Conservation (phyloP, 2,797 vertebrate genomes). For the Xerus rutilus region DNA sequence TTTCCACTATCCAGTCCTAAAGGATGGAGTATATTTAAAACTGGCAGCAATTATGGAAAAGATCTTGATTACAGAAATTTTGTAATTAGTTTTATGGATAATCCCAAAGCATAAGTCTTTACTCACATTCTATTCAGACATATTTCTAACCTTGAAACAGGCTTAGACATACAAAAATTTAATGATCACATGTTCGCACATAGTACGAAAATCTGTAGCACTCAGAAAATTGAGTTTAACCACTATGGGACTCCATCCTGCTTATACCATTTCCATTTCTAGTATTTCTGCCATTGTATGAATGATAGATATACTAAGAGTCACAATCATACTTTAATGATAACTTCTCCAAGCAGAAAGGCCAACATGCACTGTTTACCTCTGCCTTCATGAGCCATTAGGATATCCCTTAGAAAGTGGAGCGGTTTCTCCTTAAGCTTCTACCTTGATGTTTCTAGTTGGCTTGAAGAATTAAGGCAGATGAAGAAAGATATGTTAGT, state of each 20-base stretch:
- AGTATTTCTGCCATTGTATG: constrained; percentile 6
- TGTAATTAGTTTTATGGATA: constrained; percentile 42
- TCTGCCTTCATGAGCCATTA: neutral
- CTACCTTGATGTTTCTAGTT: neutral
- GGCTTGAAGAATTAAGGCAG: neutral
- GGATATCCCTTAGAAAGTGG: neutral
- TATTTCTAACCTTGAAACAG: neutral
- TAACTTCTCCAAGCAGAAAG: neutral
- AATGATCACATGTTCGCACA: constrained; percentile 10
- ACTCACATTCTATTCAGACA: neutral
- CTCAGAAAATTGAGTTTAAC: neutral
- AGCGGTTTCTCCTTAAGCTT: constrained; percentile 18
- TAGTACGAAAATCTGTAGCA: neutral
- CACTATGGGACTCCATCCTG: neutral
- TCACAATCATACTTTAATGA: constrained; percentile 46
- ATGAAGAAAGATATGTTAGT: neutral
- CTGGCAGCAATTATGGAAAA: constrained; percentile 37
- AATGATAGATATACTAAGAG: constrained; percentile 39
- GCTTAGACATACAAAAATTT: neutral
- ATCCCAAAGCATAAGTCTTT: constrained; percentile 13
- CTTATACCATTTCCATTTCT: constrained; percentile 35
- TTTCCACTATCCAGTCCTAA: constrained; percentile 28
- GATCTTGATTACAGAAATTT: constrained; percentile 21
- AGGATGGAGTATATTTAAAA: neutral
- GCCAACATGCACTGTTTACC: neutral